Conservation (phyloP, 2,113 vertebrate genomes). For the Lophura nycthemera region DNA sequence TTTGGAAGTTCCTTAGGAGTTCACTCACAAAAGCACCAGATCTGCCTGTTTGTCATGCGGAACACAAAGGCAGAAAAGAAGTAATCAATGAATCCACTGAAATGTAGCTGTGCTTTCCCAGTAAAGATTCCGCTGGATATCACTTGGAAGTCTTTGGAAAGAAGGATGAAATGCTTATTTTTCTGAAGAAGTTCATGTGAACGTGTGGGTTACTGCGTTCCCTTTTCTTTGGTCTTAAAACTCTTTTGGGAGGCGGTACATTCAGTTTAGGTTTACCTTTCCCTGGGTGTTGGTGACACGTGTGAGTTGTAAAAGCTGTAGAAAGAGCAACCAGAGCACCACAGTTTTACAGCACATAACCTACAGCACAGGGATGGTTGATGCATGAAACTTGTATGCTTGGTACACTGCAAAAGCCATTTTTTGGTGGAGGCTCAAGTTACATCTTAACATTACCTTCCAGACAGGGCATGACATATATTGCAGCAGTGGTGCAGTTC, state of each 20-base stretch:
- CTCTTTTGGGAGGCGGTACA: not conserved
- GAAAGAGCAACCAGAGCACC: not conserved
- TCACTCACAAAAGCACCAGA: not conserved
- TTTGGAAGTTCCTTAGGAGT: not conserved
- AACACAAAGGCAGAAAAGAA: not conserved
- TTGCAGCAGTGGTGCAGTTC: not conserved
- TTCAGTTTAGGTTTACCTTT: not conserved
- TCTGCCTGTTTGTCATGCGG: not conserved
- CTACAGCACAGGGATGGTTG: not conserved
- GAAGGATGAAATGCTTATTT: not conserved
- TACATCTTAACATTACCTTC: not conserved
- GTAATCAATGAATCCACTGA: fast-evolving
- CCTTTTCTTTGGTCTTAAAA: not conserved
- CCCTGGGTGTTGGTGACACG: not conserved
- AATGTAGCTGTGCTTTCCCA: not conserved
- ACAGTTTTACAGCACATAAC: not conserved
- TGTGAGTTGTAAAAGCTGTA: not conserved
- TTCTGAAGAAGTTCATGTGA: not conserved
- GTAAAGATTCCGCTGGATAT: not conserved
- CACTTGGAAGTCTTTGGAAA: not conserved
- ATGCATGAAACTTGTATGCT: not conserved
- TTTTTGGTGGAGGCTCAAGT: not conserved
- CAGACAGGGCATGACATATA: fast-evolving
- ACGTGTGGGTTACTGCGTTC: not conserved
- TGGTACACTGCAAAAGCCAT: not conserved